Percentiles rank a stretch among this genome's conserved stretches.
These are phyloP conservation scores for Trichogramma dendrolimi DNA, from an alignment of 2,888 invertebrate genomes.

Conservation along the genomic window DNA sequence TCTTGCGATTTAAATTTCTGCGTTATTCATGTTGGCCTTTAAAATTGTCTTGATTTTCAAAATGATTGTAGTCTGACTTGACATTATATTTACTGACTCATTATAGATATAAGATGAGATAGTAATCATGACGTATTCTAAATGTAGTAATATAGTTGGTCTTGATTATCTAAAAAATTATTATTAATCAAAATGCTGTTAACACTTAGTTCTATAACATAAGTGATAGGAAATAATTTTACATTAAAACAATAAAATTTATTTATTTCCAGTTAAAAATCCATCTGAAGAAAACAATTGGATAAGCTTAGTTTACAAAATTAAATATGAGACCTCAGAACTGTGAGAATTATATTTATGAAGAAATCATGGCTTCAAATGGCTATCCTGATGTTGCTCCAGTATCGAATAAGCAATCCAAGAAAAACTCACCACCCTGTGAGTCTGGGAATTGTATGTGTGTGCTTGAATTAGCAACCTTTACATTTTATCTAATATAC, in stretches of 20 bases:
- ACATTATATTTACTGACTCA: background rate
- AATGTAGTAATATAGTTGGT: background rate
- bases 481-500: constrained; percentile 34
- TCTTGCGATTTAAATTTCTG: too few relatives aligned
- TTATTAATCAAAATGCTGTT: background rate
- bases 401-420: constrained; percentile 37
- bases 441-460: constrained; percentile 52
- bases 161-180: background rate
- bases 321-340: constrained; percentile 55
- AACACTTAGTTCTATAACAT: background rate
- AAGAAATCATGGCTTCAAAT: constrained; percentile 48
- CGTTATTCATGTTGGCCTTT: too few relatives aligned
- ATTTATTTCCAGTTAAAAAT: constrained; percentile 14
- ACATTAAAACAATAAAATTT: background rate
- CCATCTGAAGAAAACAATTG: constrained; percentile 10
- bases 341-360: constrained; percentile 54
- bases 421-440: constrained; percentile 50
- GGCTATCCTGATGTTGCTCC: constrained; percentile 40
- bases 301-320: constrained; percentile 20
- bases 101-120: background rate
- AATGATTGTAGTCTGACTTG: background rate
- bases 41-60: too few relatives aligned
- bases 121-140: background rate
- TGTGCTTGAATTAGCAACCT: constrained; percentile 48
- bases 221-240: background rate